Conservation (phyloP, 2,113 vertebrate genomes). For the Propithecus coquereli region DNA sequence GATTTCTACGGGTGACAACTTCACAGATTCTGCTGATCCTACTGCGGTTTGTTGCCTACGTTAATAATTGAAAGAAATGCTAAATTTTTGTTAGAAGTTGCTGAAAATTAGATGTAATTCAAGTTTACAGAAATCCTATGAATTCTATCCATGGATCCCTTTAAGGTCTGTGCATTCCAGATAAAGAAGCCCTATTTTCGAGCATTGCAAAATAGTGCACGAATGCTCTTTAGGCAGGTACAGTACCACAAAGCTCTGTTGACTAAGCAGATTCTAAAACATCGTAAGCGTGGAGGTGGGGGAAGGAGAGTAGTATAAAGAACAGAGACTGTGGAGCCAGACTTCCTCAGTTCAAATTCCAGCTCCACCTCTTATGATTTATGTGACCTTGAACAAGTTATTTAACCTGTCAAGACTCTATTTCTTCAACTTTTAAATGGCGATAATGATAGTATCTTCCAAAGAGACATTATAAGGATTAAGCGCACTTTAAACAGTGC, state of each 20-base stretch:
- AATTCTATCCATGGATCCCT: background rate
- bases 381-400: background rate
- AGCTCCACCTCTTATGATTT: background rate
- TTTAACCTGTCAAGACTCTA: background rate
- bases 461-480: background rate
- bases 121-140: background rate
- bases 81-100: background rate
- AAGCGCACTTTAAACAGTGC: background rate
- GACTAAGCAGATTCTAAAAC: background rate
- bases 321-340: background rate
- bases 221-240: background rate
- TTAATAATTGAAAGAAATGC: background rate
- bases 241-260: rapidly evolving
- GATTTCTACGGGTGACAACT: background rate
- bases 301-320: background rate
- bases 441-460: background rate
- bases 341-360: background rate
- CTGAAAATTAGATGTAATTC: background rate
- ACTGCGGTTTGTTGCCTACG: background rate
- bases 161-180: background rate
- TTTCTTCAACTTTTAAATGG: background rate
- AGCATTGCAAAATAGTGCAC: background rate
- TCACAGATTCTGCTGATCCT: background rate
- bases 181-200: background rate
- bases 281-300: background rate